Evolutionary conservation across 2,113 vertebrate genomes (phyloP).

Genomic region (Aspidoscelis tigris): DNA sequence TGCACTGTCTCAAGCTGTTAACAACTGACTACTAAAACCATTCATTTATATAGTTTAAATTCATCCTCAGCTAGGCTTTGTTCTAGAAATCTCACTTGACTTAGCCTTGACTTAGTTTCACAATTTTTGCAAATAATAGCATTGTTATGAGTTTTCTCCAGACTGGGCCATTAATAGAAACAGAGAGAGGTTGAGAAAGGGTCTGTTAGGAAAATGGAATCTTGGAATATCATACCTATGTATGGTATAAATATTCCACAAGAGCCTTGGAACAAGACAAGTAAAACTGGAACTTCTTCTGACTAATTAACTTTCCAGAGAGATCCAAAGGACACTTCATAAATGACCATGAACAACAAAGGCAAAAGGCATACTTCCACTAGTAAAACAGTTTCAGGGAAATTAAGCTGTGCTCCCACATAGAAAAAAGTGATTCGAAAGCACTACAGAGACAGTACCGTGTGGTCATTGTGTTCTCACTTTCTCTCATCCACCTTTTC

Average conservation of each 20-base stretch:
- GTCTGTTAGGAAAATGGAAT: not conserved
- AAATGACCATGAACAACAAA: not conserved
- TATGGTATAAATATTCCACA: slow-evolving; percentile 1
- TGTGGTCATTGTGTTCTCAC: no score
- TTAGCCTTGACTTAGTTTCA: not conserved
- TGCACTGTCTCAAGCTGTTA: not conserved
- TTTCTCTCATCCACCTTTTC: no score
- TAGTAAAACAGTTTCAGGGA: not conserved
- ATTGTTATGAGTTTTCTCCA: not conserved
- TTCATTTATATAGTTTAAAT: not conserved
- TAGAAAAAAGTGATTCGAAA: no score
- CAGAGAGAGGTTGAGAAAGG: not conserved
- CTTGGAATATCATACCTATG: not conserved
- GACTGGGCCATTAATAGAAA: not conserved
- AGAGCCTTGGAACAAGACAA: slow-evolving; percentile 6
- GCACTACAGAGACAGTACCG: no score
- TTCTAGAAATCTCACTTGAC: not conserved
- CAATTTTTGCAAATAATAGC: not conserved
- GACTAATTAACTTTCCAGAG: slow-evolving; percentile 2
- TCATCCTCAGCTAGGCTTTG: not conserved
- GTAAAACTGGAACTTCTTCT: not conserved
- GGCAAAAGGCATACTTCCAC: not conserved
- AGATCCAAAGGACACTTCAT: slow-evolving; percentile 9
- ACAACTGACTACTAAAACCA: not conserved
- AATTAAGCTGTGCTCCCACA: not conserved